A percentile compares a stretch with the other conserved stretches of the same genome.
These are phyloP conservation scores for Australoheros facetus DNA, from an alignment of 2,797 vertebrate genomes.

Conservation along the genomic window DNA sequence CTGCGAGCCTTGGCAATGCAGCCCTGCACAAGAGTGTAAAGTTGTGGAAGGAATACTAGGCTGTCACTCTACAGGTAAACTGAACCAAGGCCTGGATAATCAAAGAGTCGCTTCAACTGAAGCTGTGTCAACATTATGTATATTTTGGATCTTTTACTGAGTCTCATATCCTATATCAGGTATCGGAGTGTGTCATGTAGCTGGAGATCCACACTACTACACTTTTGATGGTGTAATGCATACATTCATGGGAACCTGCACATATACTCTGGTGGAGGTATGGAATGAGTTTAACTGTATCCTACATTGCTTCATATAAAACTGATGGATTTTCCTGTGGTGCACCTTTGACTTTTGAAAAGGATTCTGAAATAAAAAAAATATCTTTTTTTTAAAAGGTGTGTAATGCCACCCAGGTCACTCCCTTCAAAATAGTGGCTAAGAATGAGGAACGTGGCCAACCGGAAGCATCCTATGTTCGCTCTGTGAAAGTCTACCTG, in stretches of 20 bases:
- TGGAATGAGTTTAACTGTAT: neutral
- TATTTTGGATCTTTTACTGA: neutral
- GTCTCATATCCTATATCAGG: conserved; percentile 60
- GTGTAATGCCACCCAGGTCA: conserved; percentile 79
- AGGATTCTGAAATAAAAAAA: no score
- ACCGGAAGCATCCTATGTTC: conserved; percentile 76
- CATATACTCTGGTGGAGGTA: conserved; percentile 82
- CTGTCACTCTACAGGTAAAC: conserved; percentile 85
- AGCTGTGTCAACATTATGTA: neutral
- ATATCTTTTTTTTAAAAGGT: conserved; percentile 32
- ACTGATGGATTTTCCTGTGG: neutral
- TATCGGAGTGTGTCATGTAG: conserved; percentile 82
- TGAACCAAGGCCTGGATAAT: neutral
- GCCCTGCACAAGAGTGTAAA: conserved; percentile 84
- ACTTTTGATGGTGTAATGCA: conserved; percentile 86
- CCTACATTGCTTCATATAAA: neutral
- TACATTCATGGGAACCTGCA: conserved; percentile 84
- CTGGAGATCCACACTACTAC: conserved; percentile 84
- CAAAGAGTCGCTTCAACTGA: accelerated
- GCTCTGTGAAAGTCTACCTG: conserved; percentile 75
- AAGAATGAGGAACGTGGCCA: conserved; percentile 83
- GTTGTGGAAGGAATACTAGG: conserved; percentile 84
- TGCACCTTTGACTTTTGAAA: neutral
- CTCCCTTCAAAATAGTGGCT: conserved; percentile 83
- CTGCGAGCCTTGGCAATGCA: conserved; percentile 86